Conservation (phyloP, 1,140 invertebrate genomes). For the Leptonema lineaticorne region DNA sequence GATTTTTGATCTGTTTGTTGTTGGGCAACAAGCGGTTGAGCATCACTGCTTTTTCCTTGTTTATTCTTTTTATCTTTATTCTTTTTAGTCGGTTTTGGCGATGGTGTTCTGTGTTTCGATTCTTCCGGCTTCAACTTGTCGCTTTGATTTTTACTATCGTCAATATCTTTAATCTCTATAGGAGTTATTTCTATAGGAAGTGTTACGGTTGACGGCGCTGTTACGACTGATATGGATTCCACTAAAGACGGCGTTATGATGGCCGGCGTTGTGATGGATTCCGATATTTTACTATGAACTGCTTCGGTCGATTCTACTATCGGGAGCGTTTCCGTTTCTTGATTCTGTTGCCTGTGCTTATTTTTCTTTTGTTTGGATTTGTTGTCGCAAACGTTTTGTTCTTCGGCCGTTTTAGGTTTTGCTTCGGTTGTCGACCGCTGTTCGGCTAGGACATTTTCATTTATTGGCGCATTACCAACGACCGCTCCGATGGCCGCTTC, state of each 20-base stretch:
- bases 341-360: neutral
- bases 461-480: constrained; percentile 1
- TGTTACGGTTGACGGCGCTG: neutral
- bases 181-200: neutral
- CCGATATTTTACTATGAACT: neutral
- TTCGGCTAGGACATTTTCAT: neutral
- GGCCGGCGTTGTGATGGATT: neutral
- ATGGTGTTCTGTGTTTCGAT: neutral
- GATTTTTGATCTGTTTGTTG: neutral
- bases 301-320: neutral
- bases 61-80: constrained; percentile 39
- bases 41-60: constrained; percentile 12
- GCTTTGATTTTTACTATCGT: neutral
- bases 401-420: constrained; percentile 1
- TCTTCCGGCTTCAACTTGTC: constrained; percentile 8
- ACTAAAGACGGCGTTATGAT: neutral
- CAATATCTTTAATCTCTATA: neutral
- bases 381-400: constrained; percentile 4
- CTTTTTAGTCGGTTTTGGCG: constrained; percentile 30
- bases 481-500: constrained; percentile 16
- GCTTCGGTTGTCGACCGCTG: neutral
- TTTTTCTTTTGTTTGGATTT: constrained; percentile 8
- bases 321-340: neutral
- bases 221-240: neutral
- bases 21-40: neutral